Evolutionary conservation across 2,113 vertebrate species (phyloP).

Genomic region (Oreochromis spilurus): DNA sequence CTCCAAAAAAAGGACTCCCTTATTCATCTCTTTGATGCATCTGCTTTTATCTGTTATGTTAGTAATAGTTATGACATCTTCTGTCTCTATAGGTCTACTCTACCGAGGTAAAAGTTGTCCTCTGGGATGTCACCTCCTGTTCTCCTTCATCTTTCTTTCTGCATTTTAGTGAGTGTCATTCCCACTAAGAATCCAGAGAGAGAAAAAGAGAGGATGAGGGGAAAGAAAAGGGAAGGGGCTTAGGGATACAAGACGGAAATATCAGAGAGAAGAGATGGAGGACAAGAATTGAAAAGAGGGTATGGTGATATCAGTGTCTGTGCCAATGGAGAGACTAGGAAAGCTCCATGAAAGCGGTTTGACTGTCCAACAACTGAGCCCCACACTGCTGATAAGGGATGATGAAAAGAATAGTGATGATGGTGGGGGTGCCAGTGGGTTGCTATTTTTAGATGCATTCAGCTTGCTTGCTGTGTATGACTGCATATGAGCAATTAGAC

Average conservation of each 20-base stretch:
- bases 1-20: background rate
- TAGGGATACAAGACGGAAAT: background rate
- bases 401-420: slow-evolving; percentile 60
- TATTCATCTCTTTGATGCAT: background rate
- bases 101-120: background rate
- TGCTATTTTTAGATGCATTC: slow-evolving; percentile 58
- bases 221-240: background rate
- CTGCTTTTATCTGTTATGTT: background rate
- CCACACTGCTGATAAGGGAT: slow-evolving; percentile 47
- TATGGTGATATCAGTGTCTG: background rate
- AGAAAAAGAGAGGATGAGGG: background rate
- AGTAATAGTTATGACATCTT: background rate
- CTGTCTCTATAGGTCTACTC: background rate
- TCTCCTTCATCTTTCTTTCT: background rate
- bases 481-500: background rate
- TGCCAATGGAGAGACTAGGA: slow-evolving; percentile 6
- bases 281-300: slow-evolving; percentile 8
- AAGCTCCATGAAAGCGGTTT: slow-evolving; percentile 52
- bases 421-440: slow-evolving; percentile 40
- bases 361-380: slow-evolving; percentile 48
- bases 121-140: background rate
- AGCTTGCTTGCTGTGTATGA: slow-evolving; percentile 12
- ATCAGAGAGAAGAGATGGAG: background rate
- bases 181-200: background rate
- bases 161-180: background rate